phyloP scores from a whole-genome alignment of 2,888 invertebrate genomes.

The Doris montereyensis region DNA sequence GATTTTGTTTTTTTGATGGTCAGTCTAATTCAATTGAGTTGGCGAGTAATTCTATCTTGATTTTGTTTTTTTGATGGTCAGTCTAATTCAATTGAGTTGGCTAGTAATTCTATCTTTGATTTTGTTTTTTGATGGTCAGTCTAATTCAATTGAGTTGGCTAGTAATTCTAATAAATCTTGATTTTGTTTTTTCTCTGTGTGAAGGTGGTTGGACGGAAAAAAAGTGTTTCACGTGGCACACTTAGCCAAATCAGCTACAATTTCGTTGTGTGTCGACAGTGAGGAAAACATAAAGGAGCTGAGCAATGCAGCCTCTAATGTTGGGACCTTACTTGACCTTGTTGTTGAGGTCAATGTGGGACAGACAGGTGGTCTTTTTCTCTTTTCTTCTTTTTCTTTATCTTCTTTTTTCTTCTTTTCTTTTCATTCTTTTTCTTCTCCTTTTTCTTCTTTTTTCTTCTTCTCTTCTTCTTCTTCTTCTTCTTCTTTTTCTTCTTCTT shows the following conservation, averaged over 20 bases:
- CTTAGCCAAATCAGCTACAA: constrained; percentile 30
- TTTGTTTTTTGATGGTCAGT: too few relatives aligned
- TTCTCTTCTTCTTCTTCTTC: too few relatives aligned
- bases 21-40: too few relatives aligned
- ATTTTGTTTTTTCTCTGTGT: not conserved
- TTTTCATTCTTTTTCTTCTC: not conserved
- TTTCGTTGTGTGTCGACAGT: constrained; percentile 41
- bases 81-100: too few relatives aligned
- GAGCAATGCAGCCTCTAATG: constrained; percentile 35
- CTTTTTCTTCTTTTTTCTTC: too few relatives aligned
- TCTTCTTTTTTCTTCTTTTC: not conserved
- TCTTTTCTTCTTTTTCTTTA: not conserved
- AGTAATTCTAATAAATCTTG: too few relatives aligned
- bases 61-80: too few relatives aligned
- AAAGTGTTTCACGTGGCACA: constrained; percentile 40
- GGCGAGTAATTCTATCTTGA: too few relatives aligned
- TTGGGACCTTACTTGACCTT: constrained; percentile 36
- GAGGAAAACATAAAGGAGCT: constrained; percentile 39
- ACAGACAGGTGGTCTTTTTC: constrained; percentile 32
- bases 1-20: too few relatives aligned
- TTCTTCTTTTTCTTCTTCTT: too few relatives aligned
- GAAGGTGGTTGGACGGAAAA: constrained; percentile 39
- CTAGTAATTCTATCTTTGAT: too few relatives aligned
- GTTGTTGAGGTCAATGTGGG: constrained; percentile 44
- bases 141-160: too few relatives aligned